Base-by-base conservation (phyloP, 2,888 invertebrate genomes). In the Pachymerium ferrugineum region DNA sequence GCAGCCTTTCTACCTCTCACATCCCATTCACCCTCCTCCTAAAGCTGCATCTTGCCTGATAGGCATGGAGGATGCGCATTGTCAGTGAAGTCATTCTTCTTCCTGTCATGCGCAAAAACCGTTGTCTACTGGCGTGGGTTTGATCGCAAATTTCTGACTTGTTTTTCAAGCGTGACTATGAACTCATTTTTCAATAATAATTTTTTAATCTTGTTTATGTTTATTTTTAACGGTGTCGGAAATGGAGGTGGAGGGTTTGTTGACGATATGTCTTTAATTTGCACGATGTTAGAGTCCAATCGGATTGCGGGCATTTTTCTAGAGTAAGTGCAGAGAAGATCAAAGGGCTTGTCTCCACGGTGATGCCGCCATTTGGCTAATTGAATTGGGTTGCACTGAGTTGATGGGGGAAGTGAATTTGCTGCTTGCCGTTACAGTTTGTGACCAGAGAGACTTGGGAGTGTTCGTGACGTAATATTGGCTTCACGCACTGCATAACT, bases 361-460 rank as follows among this genome's bases (percentile, higher is more conserved):
- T 54, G 54, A 54, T 54, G 54, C 54, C 54, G 54, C 54, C 54
- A 54, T 54, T 54, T 54, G 54, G 54, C 54, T 54, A 54, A 54
- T 54, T 54, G 54, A 54, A 54, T 54, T 54, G 54, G 54, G 54
- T 54, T 25, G 54, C 54, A 25, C 54, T 2, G 54, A 54, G 54
- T 54, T 54, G 54, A 54, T 54, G 54, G 54, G 54, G 54, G 54
- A 54, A 54, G 54, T 54, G 54, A 54, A 54, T 54, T 54, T 54
- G 54, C 54, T 54, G 54, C 54, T 54, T n/a, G n/a, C n/a, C n/a
- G n/a, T n/a, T 54, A 54, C 54, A 25, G 54, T 22, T 54, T 54
- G 54, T 54, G 54, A 54, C 54, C 54, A 54, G n/a, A 54, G 10
- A 54, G 54, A 25, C 54, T 54, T 54, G 54, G 28, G 54, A 54